Evolutionary conservation across 2,888 invertebrate genomes (phyloP).

Genomic region (Baccha elongata): DNA sequence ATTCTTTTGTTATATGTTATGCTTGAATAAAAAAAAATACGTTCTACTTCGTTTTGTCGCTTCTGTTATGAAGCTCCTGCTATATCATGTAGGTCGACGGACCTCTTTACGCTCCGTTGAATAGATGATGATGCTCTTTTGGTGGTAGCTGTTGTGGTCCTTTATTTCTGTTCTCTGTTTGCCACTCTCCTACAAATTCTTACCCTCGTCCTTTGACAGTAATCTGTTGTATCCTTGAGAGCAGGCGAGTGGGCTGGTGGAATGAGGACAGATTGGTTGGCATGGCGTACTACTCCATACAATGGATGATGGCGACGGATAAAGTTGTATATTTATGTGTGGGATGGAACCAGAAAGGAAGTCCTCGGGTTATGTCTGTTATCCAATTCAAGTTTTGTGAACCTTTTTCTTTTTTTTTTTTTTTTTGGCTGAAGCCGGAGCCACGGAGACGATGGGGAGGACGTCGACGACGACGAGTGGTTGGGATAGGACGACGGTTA

Average conservation of each 20-base stretch:
- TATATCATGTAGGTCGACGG: slow-evolving; percentile 64
- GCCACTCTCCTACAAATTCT: not conserved
- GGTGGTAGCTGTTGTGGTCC: slow-evolving; percentile 72
- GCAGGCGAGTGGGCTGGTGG: slow-evolving; percentile 11
- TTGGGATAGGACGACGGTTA: slow-evolving; percentile 43
- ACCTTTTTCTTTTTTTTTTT: slow-evolving; percentile 40
- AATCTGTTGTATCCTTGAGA: slow-evolving; percentile 71
- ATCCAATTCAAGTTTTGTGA: slow-evolving; percentile 74
- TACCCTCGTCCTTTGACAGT: slow-evolving; percentile 49
- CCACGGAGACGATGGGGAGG: slow-evolving; percentile 4
- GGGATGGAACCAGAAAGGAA: slow-evolving; percentile 72
- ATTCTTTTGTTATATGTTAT: slow-evolving; percentile 46
- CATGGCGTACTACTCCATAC: slow-evolving; percentile 29
- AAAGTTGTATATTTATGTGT: slow-evolving; percentile 70
- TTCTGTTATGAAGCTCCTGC: slow-evolving; percentile 31
- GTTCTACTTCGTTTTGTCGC: slow-evolving; percentile 11
- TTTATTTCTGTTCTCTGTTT: slow-evolving; percentile 66
- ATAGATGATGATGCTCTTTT: slow-evolving; percentile 74
- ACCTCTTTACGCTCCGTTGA: slow-evolving; percentile 72
- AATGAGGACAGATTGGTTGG: slow-evolving; percentile 34
- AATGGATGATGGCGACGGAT: slow-evolving; percentile 72
- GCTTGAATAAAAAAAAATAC: slow-evolving; percentile 14
- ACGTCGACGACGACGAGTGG: slow-evolving; percentile 19
- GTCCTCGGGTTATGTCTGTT: slow-evolving; percentile 74
- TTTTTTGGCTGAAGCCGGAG: slow-evolving; percentile 3